Conservation (phyloP, 2,113 vertebrate genomes). For the Sminthopsis crassicaudata region DNA sequence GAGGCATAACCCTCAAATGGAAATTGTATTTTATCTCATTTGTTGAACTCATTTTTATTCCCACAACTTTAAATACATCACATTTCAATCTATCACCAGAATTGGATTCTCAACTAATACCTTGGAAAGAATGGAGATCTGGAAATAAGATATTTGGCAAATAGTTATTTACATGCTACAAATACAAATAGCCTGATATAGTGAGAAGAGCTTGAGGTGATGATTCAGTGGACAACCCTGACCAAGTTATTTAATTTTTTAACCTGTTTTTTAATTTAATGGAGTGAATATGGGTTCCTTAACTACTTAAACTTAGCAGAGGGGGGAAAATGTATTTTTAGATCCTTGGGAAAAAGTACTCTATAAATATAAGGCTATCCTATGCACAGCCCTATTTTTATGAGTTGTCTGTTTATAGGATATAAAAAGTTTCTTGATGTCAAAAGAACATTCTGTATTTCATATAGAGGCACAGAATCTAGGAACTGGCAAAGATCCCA, state of each 20-base stretch:
- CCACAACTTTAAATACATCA: background rate
- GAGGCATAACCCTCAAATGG: background rate
- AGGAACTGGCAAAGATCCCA: background rate
- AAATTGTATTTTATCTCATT: background rate
- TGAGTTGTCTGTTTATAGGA: background rate
- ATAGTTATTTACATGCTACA: background rate
- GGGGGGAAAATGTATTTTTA: background rate
- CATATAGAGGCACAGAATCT: background rate
- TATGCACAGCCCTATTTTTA: background rate
- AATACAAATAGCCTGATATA: background rate
- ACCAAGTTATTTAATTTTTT: background rate
- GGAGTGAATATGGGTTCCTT: background rate
- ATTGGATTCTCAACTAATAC: background rate
- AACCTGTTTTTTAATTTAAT: background rate
- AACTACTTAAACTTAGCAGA: background rate
- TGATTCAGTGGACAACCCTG: background rate
- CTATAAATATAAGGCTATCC: background rate
- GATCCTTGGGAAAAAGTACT: conserved; percentile 4
- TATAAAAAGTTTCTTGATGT: background rate
- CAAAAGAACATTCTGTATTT: background rate
- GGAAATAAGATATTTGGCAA: background rate
- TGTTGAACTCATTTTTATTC: background rate
- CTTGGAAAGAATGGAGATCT: background rate
- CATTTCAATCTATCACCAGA: background rate
- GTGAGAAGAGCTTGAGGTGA: background rate